Base-by-base conservation (phyloP, 2,888 invertebrate genomes). In the Campoletis raptor region DNA sequence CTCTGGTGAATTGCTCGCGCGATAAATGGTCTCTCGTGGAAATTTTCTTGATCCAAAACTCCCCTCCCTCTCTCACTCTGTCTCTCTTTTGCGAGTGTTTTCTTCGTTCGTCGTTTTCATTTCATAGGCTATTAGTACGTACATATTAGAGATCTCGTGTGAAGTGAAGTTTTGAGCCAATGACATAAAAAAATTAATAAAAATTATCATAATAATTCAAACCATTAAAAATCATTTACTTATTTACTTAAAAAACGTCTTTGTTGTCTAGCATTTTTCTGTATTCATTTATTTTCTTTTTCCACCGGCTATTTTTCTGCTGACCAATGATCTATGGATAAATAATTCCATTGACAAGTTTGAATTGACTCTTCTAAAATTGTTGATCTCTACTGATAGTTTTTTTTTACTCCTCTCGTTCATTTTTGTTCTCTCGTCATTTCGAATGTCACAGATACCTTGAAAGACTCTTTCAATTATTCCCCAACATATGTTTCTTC, bases 1-100 rank as follows among this genome's bases (percentile, higher is more conserved):
- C 86, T 86, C 86, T 81, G 83, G 83, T 83, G 86, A 86, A 86
- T 86, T 83, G 86, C 83, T 66, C 81, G 37, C n/a, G 83, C 86
- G 83, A 86, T 86, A 83, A 86, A 86, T 86, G 81, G 86, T 86
- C 80, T 83, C 57, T 72, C 76, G 76, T 61, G 81, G 42, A 86
- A 83, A 83, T 86, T 86, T 86, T 86, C 86, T 81, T 77, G 83
- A 86, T 86, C 81, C 77, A 77, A 83, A 86, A 83, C 81, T 66
- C 74, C 54, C 54, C 30, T 36, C 40, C 30, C 57, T 24, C 37
- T 69, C 69, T 69, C 30, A 40, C 61, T 79, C 37, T 21, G 37
- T 21, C n/a, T 21, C 37, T 15, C 45, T 36, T 52, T 30, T 6
- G 0, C 57, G 42, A 30, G 30, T 54, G 21, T 54, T 52, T 52